A percentile compares a stretch with the other conserved stretches of the same genome.
phyloP scores from a whole-genome alignment of 2,113 vertebrate species.

The Tiliqua scincoides region DNA sequence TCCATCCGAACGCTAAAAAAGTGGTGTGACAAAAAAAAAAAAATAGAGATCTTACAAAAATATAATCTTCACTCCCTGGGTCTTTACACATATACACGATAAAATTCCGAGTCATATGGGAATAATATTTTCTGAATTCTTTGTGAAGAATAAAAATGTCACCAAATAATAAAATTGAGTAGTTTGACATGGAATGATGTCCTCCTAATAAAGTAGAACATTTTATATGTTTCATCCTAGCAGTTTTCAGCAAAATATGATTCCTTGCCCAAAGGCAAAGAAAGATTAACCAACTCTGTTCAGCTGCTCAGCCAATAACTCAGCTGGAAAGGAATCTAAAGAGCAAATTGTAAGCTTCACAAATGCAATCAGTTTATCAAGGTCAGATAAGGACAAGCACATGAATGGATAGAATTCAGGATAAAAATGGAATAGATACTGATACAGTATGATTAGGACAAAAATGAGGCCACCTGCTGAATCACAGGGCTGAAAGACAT shows the following conservation, averaged over 20 bases:
- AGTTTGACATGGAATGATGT: conserved; percentile 46
- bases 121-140: conserved; percentile 54
- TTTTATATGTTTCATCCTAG: conserved; percentile 66
- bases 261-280: conserved; percentile 73
- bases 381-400: conserved; percentile 72
- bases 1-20: not conserved
- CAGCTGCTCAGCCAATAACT: conserved; percentile 67
- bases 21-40: no score
- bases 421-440: conserved; percentile 60
- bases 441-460: conserved; percentile 61
- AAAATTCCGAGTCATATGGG: conserved; percentile 48
- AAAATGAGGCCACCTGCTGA: conserved; percentile 64
- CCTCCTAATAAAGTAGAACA: conserved; percentile 48
- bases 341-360: conserved; percentile 66
- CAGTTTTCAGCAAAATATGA: conserved; percentile 66
- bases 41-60: conserved; percentile 19
- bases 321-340: conserved; percentile 67
- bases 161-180: conserved; percentile 65
- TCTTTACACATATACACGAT: not conserved
- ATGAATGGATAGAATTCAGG: conserved; percentile 58
- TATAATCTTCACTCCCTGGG: not conserved
- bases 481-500: conserved; percentile 45
- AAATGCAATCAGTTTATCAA: conserved; percentile 73
- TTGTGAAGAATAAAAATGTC: conserved; percentile 50
- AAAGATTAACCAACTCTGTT: conserved; percentile 73